phyloP scores from a whole-genome alignment of 1,140 invertebrate genomes.

The Chironomus striatipennis region DNA sequence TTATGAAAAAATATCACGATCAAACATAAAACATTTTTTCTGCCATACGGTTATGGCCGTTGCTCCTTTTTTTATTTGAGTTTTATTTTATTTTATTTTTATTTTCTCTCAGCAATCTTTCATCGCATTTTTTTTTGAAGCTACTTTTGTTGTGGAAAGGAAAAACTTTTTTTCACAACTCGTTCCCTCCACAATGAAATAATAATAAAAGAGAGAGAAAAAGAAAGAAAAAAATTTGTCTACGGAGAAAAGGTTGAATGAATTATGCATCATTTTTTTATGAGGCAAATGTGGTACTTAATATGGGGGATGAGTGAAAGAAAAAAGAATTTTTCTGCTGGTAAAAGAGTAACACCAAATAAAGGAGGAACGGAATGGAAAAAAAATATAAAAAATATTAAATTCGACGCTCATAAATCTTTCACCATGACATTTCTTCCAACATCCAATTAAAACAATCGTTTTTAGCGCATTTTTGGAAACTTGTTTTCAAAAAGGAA shows the following conservation, averaged over 20 bases:
- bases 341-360: neutral
- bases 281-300: neutral
- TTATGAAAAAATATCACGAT: too few relatives aligned
- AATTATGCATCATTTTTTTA: constrained; percentile 4
- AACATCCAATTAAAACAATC: constrained; percentile 14
- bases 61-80: too few relatives aligned
- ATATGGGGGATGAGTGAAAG: neutral
- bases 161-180: too few relatives aligned
- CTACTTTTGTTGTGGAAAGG: too few relatives aligned
- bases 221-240: neutral
- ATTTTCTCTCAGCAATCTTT: too few relatives aligned
- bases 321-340: neutral
- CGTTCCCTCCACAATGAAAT: too few relatives aligned
- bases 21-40: too few relatives aligned
- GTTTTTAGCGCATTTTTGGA: too few relatives aligned
- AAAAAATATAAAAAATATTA: neutral
- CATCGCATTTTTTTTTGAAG: too few relatives aligned
- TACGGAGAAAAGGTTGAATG: neutral
- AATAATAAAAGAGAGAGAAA: neutral
- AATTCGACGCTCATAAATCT: constrained; percentile 12
- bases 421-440: constrained; percentile 7
- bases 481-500: too few relatives aligned
- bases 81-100: too few relatives aligned
- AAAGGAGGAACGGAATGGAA: neutral
- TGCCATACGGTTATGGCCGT: too few relatives aligned